Percentiles rank a stretch among this genome's conserved stretches.
phyloP scores from a whole-genome alignment of 2,888 invertebrate genomes.

The Pandemis corylana region DNA sequence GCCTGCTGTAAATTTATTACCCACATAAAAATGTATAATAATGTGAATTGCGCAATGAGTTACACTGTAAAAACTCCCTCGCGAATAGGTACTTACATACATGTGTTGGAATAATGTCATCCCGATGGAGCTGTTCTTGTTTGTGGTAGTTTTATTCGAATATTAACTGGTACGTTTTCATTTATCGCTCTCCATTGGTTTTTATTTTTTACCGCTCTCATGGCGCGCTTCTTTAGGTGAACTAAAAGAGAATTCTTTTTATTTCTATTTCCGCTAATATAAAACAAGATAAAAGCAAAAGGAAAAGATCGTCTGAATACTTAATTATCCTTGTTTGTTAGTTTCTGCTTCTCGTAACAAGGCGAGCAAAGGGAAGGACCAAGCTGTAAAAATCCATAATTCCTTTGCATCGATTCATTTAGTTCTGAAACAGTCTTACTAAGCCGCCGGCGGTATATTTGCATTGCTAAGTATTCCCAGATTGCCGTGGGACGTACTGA shows the following conservation, averaged over 20 bases:
- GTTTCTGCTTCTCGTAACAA: neutral
- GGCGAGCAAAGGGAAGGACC: neutral
- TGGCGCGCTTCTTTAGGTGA: neutral
- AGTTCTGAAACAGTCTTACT: conserved; percentile 25
- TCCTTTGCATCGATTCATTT: conserved; percentile 18
- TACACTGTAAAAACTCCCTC: neutral
- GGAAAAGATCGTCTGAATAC: neutral
- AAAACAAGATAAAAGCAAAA: conserved; percentile 6
- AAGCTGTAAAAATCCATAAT: conserved; percentile 10
- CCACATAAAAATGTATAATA: neutral
- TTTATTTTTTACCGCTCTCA: conserved; percentile 48
- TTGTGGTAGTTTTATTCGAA: conserved; percentile 58
- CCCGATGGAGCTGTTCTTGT: conserved; percentile 50
- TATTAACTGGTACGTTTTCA: conserved; percentile 56
- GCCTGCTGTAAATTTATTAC: neutral
- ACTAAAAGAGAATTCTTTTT: neutral
- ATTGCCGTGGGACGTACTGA: conserved; percentile 50
- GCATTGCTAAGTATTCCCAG: conserved; percentile 46
- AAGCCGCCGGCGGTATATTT: conserved; percentile 34
- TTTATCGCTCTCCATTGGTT: conserved; percentile 57
- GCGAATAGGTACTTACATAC: conserved; percentile 26
- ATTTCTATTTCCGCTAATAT: neutral
- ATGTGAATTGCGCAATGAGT: conserved; percentile 11
- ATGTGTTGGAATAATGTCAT: conserved; percentile 60
- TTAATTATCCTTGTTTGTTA: conserved; percentile 10